Conservation (phyloP, 2,888 invertebrate genomes). For the Leucozona laternaria region DNA sequence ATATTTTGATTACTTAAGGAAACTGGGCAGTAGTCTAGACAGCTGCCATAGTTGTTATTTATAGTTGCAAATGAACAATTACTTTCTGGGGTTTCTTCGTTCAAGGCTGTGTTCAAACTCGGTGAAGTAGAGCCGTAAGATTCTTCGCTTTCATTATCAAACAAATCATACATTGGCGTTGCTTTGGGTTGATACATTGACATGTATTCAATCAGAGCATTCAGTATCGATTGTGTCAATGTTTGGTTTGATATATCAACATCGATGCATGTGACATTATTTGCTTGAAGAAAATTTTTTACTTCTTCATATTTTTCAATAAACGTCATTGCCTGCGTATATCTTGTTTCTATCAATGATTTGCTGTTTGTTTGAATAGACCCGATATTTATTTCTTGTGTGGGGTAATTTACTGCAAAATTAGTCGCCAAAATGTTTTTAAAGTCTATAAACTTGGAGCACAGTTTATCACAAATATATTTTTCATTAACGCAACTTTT, state of each 20-base stretch:
- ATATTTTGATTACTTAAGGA: slow-evolving; percentile 85
- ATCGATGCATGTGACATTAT: slow-evolving; percentile 72
- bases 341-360: slow-evolving; percentile 78
- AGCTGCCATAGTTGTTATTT: slow-evolving; percentile 85
- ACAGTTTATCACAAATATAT: slow-evolving; percentile 23
- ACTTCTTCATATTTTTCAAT: slow-evolving; percentile 76
- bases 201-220: slow-evolving; percentile 22
- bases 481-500: slow-evolving; percentile 33
- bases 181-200: slow-evolving; percentile 15
- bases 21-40: slow-evolving; percentile 86
- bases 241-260: slow-evolving; percentile 49
- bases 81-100: background rate
- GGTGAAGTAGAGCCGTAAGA: background rate
- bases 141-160: slow-evolving; percentile 11
- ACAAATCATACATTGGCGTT: background rate
- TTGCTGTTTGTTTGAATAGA: background rate
- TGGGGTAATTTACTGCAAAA: background rate
- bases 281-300: slow-evolving; percentile 76
- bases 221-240: slow-evolving; percentile 29
- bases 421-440: background rate
- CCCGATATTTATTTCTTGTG: background rate
- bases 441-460: slow-evolving; percentile 8
- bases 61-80: background rate
- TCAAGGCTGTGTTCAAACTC: background rate
- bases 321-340: slow-evolving; percentile 7